phyloP scores from a whole-genome alignment of 2,797 vertebrate species.

The Poliocrania exsul region DNA sequence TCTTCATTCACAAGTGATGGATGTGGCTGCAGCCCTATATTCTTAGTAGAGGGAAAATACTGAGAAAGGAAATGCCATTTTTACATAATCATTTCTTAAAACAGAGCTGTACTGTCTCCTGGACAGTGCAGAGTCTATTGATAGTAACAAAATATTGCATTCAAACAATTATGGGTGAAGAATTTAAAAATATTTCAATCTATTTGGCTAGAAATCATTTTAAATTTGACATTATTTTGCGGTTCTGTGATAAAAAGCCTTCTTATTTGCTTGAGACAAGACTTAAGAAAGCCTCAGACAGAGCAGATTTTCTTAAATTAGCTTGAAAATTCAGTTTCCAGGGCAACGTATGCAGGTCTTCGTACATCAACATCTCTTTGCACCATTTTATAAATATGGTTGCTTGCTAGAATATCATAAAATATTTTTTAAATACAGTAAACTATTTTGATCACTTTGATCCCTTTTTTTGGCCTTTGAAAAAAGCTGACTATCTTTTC shows the following conservation, averaged over 20 bases:
- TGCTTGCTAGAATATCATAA: conserved; percentile 43
- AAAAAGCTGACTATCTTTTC: background rate
- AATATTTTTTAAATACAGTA: conserved; percentile 53
- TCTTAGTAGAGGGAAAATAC: background rate
- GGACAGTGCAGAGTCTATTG: background rate
- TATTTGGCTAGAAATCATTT: background rate
- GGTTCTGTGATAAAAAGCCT: background rate
- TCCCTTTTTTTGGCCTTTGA: background rate
- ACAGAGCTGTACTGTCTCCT: background rate
- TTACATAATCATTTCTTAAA: background rate
- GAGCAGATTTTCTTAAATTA: conserved; percentile 70
- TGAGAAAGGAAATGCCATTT: background rate
- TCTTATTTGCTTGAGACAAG: conserved; percentile 28
- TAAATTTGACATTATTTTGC: background rate
- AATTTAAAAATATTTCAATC: background rate
- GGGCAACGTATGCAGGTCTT: conserved; percentile 72
- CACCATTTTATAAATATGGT: conserved; percentile 58
- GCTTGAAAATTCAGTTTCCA: conserved; percentile 78
- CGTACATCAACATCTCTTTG: conserved; percentile 57
- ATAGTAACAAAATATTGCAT: background rate
- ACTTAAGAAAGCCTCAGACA: conserved; percentile 60
- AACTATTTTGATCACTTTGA: conserved; percentile 60
- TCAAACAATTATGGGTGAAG: background rate
- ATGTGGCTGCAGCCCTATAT: background rate
- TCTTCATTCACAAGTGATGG: background rate